These are phyloP conservation scores for Athalia cordata DNA, from an alignment of 2,888 invertebrate species.

Conservation along the genomic window DNA sequence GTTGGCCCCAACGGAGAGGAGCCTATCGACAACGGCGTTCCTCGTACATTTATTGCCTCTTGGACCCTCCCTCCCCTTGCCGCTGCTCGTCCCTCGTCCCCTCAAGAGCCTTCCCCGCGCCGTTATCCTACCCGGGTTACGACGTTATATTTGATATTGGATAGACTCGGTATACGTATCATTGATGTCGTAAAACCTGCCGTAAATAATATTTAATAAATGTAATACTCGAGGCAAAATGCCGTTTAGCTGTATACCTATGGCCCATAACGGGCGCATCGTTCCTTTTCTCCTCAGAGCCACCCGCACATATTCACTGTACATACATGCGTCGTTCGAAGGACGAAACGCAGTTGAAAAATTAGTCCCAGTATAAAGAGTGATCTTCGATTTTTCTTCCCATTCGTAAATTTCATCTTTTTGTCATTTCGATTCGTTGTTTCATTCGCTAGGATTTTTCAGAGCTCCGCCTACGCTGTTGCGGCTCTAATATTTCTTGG, in stretches of 20 bases:
- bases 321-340: background rate
- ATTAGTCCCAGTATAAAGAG: background rate
- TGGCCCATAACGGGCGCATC: constrained; percentile 36
- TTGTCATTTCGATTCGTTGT: background rate
- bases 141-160: constrained; percentile 74
- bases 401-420: background rate
- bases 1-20: constrained; percentile 55
- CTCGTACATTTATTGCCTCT: constrained; percentile 72
- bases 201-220: constrained; percentile 74
- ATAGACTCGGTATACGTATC: constrained; percentile 72
- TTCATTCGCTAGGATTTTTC: background rate
- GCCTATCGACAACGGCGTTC: constrained; percentile 71
- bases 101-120: constrained; percentile 29
- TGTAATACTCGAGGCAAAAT: constrained; percentile 70
- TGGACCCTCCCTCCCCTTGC: constrained; percentile 52
- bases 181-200: constrained; percentile 71
- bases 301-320: background rate
- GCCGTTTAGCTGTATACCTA: constrained; percentile 61
- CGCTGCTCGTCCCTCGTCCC: constrained; percentile 11
- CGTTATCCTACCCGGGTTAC: constrained; percentile 62
- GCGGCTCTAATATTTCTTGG: background rate
- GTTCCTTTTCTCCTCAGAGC: background rate
- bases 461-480: background rate
- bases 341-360: background rate
- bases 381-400: background rate